These are phyloP conservation scores for Brotula barbata DNA, from an alignment of 2,797 vertebrate species.

Conservation along the genomic window DNA sequence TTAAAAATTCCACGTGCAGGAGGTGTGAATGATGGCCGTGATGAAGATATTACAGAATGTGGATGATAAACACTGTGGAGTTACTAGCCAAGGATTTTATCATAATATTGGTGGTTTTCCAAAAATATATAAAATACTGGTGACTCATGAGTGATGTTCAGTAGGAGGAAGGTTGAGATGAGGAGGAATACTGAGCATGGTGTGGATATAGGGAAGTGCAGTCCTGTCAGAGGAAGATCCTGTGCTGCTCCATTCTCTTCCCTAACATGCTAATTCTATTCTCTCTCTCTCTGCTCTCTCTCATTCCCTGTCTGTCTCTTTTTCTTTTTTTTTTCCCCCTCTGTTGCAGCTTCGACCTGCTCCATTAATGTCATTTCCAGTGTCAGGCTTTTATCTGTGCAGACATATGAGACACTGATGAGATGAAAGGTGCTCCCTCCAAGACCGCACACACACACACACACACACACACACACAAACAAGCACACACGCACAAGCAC, in stretches of 20 bases:
- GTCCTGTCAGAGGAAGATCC: conserved; percentile 11
- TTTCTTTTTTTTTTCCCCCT: conserved; percentile 3
- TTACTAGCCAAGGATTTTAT: not conserved
- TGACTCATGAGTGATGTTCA: conserved; percentile 16
- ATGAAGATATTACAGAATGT: not conserved
- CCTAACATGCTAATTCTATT: conserved; percentile 33
- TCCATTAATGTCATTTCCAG: conserved; percentile 54
- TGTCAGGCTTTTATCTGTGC: conserved; percentile 39
- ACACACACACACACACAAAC: conserved; percentile 6
- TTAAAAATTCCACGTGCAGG: not conserved
- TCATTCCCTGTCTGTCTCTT: conserved; percentile 10
- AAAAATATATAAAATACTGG: conserved; percentile 6
- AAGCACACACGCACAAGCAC: too few relatives aligned
- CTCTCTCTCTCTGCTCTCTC: not conserved
- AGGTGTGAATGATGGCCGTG: not conserved
- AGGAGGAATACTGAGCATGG: conserved; percentile 1
- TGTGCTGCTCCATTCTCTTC: conserved; percentile 10
- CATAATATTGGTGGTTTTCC: conserved; percentile 2
- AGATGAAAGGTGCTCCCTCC: conserved; percentile 44
- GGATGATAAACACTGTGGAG: not conserved
- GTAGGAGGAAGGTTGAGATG: conserved; percentile 8
- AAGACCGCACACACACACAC: conserved; percentile 9
- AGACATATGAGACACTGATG: conserved; percentile 22
- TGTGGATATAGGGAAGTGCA: conserved; percentile 14
- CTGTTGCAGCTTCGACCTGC: conserved; percentile 34